Percentiles rank a stretch among this genome's conserved stretches.
These are phyloP conservation scores for Oreortyx pictus DNA, from an alignment of 2,797 vertebrate genomes.

Conservation along the genomic window DNA sequence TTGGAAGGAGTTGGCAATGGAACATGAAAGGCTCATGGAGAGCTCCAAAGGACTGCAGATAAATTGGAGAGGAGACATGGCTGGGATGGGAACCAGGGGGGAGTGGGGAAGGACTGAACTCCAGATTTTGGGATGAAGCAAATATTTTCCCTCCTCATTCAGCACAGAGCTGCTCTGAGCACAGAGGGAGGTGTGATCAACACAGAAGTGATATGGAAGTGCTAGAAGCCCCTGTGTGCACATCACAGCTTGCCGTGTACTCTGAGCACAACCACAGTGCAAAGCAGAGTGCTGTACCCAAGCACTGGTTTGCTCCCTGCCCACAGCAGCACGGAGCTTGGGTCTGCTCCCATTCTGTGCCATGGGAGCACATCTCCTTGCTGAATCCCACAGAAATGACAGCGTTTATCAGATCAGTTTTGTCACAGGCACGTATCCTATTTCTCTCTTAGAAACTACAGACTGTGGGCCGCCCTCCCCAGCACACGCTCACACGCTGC, in stretches of 20 bases:
- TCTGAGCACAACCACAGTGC: fast-evolving
- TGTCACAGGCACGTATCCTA: fast-evolving
- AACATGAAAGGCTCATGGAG: slow-evolving; percentile 51
- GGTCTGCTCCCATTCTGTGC: background rate
- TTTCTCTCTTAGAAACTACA: background rate
- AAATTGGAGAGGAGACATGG: slow-evolving; percentile 48
- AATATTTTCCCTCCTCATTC: background rate
- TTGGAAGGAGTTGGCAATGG: slow-evolving; percentile 50
- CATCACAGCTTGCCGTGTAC: fast-evolving
- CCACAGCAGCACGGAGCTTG: background rate
- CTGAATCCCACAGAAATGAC: fast-evolving
- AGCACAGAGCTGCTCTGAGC: slow-evolving; percentile 11
- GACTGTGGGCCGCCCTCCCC: background rate
- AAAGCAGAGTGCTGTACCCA: fast-evolving
- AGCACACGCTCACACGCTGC: background rate
- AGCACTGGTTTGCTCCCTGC: fast-evolving
- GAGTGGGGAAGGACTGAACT: slow-evolving; percentile 4
- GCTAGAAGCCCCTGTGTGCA: background rate
- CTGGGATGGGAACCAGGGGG: slow-evolving; percentile 54
- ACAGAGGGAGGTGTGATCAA: background rate
- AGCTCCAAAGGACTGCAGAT: slow-evolving; percentile 10
- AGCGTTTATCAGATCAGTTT: fast-evolving
- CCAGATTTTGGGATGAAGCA: background rate
- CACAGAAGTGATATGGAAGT: background rate
- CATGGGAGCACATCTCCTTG: background rate